These are phyloP conservation scores for Drosophila nigromelanica DNA, from an alignment of 1,140 invertebrate species.

Conservation along the genomic window DNA sequence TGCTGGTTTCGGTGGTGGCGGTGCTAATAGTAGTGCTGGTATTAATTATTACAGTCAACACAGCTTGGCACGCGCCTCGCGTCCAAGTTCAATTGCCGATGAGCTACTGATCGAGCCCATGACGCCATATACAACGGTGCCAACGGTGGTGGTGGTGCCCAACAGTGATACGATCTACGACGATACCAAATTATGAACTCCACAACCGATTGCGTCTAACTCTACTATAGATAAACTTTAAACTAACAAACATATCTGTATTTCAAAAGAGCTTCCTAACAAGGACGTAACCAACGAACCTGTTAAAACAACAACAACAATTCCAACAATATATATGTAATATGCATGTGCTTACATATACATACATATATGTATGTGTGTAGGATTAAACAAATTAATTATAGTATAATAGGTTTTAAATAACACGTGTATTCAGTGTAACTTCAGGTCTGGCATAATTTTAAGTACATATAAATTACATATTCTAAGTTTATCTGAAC, in stretches of 20 bases:
- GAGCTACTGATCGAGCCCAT: constrained; percentile 65
- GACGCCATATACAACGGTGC: constrained; percentile 44
- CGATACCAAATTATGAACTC: constrained; percentile 75
- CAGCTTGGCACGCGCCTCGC: constrained; percentile 24
- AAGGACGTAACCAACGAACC: constrained; percentile 14
- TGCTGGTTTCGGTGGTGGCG: constrained; percentile 22
- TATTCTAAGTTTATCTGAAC: constrained; percentile 11
- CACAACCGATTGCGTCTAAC: not conserved
- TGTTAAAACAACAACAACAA: constrained; percentile 9
- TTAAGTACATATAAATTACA: not conserved
- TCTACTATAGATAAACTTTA: constrained; percentile 2
- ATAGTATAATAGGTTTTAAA: constrained; percentile 12
- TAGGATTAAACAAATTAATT: constrained; percentile 1
- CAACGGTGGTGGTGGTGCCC: constrained; percentile 79
- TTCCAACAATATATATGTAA: constrained; percentile 1
- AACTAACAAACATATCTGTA: constrained; percentile 41
- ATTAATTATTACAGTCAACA: constrained; percentile 38
- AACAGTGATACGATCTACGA: constrained; percentile 66
- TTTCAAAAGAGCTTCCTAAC: constrained; percentile 39
- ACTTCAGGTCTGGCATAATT: constrained; percentile 25
- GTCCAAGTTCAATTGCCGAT: constrained; percentile 65
- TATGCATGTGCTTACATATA: constrained; percentile 16
- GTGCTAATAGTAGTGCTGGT: constrained; percentile 35
- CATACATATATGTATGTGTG: not conserved
- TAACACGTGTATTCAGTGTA: constrained; percentile 26